Evolutionary conservation across 2,797 vertebrate species (phyloP).

Genomic region (Astyanax mexicanus): DNA sequence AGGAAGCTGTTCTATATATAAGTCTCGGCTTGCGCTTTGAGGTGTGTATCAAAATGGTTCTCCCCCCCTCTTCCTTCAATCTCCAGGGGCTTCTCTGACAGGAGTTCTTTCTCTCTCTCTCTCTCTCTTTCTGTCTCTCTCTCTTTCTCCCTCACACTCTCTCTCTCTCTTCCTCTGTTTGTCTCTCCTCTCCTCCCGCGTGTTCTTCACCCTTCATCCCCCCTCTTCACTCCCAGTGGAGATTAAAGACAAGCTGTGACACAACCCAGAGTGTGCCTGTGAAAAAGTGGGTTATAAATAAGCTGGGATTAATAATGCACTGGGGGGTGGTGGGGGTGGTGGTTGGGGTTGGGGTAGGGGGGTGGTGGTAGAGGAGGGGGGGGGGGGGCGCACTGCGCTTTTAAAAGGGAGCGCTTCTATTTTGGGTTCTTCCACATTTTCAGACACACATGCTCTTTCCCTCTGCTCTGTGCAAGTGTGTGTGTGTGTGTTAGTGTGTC

Average conservation of each 20-base stretch:
- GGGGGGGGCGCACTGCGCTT: slow-evolving; percentile 48
- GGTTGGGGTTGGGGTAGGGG: slow-evolving; percentile 5
- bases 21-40: neutral
- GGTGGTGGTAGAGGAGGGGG: slow-evolving; percentile 10
- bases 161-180: slow-evolving; percentile 19
- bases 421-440: slow-evolving; percentile 53
- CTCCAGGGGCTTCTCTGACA: slow-evolving; percentile 48
- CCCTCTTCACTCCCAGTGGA: slow-evolving; percentile 63
- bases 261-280: slow-evolving; percentile 64
- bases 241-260: slow-evolving; percentile 66
- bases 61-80: neutral
- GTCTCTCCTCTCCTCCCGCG: slow-evolving; percentile 20
- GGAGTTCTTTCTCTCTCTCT: slow-evolving; percentile 55
- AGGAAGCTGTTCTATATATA: slow-evolving; percentile 5
- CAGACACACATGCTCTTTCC: slow-evolving; percentile 31
- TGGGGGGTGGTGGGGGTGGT: slow-evolving; percentile 16
- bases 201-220: slow-evolving; percentile 53
- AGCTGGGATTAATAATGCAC: slow-evolving; percentile 65
- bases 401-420: slow-evolving; percentile 61
- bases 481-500: neutral
- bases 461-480: too few relatives aligned
- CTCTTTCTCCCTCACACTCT: slow-evolving; percentile 25
- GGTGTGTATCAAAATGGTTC: slow-evolving; percentile 36
- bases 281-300: slow-evolving; percentile 64
- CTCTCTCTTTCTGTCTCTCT: slow-evolving; percentile 18